Evolutionary conservation across 2,113 vertebrate species (phyloP).

Genomic region (Aphyosemion australe): DNA sequence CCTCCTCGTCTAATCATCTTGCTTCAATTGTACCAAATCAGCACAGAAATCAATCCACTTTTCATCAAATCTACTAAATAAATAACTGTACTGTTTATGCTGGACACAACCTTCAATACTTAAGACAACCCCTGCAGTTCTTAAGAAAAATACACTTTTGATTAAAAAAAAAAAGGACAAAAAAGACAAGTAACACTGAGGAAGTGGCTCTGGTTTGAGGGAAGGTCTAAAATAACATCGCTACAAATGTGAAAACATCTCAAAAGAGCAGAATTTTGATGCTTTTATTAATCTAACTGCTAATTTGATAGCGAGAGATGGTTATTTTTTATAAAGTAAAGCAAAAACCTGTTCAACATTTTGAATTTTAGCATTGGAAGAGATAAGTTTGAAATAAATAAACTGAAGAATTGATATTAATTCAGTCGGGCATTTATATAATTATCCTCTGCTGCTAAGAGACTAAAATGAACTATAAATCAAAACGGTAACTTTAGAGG

Average conservation of each 20-base stretch:
- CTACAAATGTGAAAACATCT: conserved; percentile 18
- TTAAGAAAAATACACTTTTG: conserved; percentile 54
- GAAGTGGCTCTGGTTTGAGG: conserved; percentile 32
- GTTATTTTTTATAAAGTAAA: background rate
- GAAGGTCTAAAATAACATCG: conserved; percentile 40
- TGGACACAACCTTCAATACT: conserved; percentile 61
- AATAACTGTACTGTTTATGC: conserved; percentile 49
- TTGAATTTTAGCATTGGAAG: background rate
- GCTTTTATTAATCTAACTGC: too few relatives aligned
- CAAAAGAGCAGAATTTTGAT: background rate
- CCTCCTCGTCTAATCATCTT: conserved; percentile 26
- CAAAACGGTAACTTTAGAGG: conserved; percentile 6
- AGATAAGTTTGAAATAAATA: conserved; percentile 26
- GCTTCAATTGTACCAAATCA: conserved; percentile 31
- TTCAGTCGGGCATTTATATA: conserved; percentile 5
- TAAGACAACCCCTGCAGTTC: conserved; percentile 62
- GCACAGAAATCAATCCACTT: conserved; percentile 21
- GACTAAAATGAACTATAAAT: background rate
- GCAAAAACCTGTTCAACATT: background rate
- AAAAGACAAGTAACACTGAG: conserved; percentile 48
- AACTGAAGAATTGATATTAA: conserved; percentile 2
- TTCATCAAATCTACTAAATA: conserved; percentile 29
- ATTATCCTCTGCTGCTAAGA: conserved; percentile 2
- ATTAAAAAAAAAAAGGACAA: conserved; percentile 28
- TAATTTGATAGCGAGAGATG: background rate